Base-by-base conservation (phyloP, 1,140 invertebrate genomes). In the Calliphora vicina region DNA sequence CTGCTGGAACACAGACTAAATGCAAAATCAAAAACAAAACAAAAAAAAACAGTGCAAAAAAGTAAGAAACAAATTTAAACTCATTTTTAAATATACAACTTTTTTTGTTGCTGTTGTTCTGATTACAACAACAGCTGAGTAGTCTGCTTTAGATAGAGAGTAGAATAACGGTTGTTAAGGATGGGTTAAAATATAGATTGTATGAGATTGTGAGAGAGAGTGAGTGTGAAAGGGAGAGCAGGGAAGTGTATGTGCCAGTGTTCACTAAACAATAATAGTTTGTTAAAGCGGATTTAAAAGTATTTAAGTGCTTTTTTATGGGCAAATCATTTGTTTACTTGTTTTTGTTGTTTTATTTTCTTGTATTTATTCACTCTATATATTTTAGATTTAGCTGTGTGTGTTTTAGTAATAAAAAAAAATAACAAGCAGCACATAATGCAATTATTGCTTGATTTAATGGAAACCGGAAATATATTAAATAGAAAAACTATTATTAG, bases 231-330 rank as follows among this genome's bases (percentile, higher is more conserved):
- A 35, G 35, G 35, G 5, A 2, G 35, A 8, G 35, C 10, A 35
- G 4, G 35, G 35, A 35, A n/a, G n/a, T 35, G 4, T 35, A 35
- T 35, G 10, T 5, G 35, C 35, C 61, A 20, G 61, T 12, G 20
- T 67, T 67, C 20, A 10, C 61, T 67, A 67, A 67, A 25, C 61
- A 67, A 67, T 67, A 67, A 67, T 67, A 67, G 61, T 67, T 67
- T 67, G 61, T 67, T 67, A 67, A 67, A 67, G 61, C 61, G 61
- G 61, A 67, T 67, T 67, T 67, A 67, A 67, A 67, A 67, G 61
- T 25, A 67, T 67, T 67, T 25, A 67, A 20, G 61, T 67, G n/a
- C 20, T 67, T 67, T 57, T 67, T 23, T 67, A 20, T 67, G 9
- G 1, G 61, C 20, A 23, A 67, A 67, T 23, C 61, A 67, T 67